These are phyloP conservation scores for Collichthys lucidus DNA, from an alignment of 2,113 vertebrate species.

Conservation along the genomic window DNA sequence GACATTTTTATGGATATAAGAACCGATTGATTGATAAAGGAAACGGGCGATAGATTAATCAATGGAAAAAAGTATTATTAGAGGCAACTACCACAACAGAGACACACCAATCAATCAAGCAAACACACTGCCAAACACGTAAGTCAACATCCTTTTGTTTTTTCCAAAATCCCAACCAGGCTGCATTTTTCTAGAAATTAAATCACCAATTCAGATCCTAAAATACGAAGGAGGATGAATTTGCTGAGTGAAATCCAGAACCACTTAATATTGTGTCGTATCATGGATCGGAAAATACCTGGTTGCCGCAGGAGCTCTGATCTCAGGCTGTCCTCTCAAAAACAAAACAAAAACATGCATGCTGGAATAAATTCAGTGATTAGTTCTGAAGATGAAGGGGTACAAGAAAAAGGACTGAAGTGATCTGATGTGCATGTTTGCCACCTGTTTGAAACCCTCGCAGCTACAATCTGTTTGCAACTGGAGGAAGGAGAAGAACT, in stretches of 20 bases:
- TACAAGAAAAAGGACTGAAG: neutral
- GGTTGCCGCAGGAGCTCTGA: neutral
- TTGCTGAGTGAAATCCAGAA: neutral
- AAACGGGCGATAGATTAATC: no score
- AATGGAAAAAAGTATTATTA: neutral
- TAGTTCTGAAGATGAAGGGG: neutral
- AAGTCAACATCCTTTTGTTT: neutral
- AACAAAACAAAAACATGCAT: neutral
- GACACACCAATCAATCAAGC: neutral
- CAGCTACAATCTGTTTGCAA: constrained; percentile 7
- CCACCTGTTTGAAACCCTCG: constrained; percentile 36
- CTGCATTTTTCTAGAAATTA: neutral
- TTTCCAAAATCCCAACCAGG: neutral
- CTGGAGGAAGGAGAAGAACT: neutral
- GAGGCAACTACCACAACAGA: neutral
- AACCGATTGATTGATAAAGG: no score
- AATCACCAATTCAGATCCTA: neutral
- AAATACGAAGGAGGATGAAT: neutral
- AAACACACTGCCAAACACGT: neutral
- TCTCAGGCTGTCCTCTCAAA: neutral
- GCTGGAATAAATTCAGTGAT: no score
- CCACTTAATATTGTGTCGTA: neutral
- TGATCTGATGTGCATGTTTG: constrained; percentile 12
- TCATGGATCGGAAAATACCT: neutral
- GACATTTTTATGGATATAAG: no score